phyloP scores from a whole-genome alignment of 2,888 invertebrate genomes.

The Eledone cirrhosa region DNA sequence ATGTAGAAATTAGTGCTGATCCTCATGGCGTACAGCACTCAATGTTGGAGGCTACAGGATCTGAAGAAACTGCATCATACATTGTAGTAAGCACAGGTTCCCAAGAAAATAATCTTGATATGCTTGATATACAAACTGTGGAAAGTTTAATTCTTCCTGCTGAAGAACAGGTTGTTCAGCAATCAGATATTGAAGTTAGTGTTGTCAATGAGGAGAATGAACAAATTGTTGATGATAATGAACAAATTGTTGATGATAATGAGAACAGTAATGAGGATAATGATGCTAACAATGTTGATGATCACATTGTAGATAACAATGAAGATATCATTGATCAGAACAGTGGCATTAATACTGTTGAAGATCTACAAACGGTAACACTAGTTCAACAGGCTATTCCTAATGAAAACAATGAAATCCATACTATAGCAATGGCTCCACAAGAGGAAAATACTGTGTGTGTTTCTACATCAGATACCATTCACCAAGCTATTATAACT shows the following conservation, averaged over 20 bases:
- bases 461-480: slow-evolving; percentile 32
- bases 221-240: slow-evolving; percentile 34
- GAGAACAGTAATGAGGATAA: slow-evolving; percentile 32
- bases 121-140: slow-evolving; percentile 48
- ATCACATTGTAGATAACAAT: slow-evolving; percentile 28
- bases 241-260: slow-evolving; percentile 30
- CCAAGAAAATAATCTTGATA: slow-evolving; percentile 41
- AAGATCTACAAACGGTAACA: background rate
- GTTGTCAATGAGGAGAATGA: background rate
- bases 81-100: slow-evolving; percentile 43
- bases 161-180: slow-evolving; percentile 34
- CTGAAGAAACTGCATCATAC: slow-evolving; percentile 38
- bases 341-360: background rate
- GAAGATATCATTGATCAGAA: slow-evolving; percentile 7
- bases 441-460: slow-evolving; percentile 20
- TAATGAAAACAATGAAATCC: slow-evolving; percentile 34
- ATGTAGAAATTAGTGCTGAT: slow-evolving; percentile 49
- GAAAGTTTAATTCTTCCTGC: slow-evolving; percentile 42
- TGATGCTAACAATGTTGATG: slow-evolving; percentile 30
- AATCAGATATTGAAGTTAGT: background rate
- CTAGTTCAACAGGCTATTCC: background rate
- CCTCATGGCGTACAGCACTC: slow-evolving; percentile 37
- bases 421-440: slow-evolving; percentile 39
- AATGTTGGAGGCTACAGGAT: slow-evolving; percentile 43
- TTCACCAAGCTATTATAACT: slow-evolving; percentile 39